phyloP scores from a whole-genome alignment of 2,888 invertebrate genomes.

The Miltochrista miniata region DNA sequence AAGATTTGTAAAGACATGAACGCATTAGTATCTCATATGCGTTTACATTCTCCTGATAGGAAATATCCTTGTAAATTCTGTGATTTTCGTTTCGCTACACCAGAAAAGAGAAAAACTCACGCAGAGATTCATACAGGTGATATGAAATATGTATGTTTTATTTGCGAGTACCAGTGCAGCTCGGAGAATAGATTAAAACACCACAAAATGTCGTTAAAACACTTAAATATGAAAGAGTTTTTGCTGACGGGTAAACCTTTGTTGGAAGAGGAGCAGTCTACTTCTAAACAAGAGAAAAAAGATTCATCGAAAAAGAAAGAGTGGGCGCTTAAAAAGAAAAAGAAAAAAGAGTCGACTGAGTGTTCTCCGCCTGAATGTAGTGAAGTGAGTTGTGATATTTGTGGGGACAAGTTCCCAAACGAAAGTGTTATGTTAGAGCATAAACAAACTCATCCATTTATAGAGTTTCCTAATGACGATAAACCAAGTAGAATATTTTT shows the following conservation, averaged over 20 bases:
- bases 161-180: conserved; percentile 76
- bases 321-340: conserved; percentile 52
- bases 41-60: conserved; percentile 68
- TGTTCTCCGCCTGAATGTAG: conserved; percentile 13
- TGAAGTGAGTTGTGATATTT: conserved; percentile 67
- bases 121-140: conserved; percentile 73
- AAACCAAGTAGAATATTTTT: conserved; percentile 79
- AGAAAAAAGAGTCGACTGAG: conserved; percentile 40
- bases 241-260: conserved; percentile 62
- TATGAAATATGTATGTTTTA: conserved; percentile 77
- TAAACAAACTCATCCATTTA: conserved; percentile 76
- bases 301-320: conserved; percentile 44
- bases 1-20: conserved; percentile 72
- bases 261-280: conserved; percentile 49
- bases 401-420: conserved; percentile 66
- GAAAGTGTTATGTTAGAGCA: conserved; percentile 69
- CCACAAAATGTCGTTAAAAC: conserved; percentile 70
- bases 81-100: conserved; percentile 73
- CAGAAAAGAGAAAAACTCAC: conserved; percentile 68
- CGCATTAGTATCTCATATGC: conserved; percentile 69
- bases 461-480: conserved; percentile 77
- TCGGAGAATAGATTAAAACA: conserved; percentile 69
- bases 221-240: conserved; percentile 70
- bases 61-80: conserved; percentile 76
- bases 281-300: conserved; percentile 48